Evolutionary conservation across 2,888 invertebrate genomes (phyloP).

Genomic region (Neocrepidodera transversa): DNA sequence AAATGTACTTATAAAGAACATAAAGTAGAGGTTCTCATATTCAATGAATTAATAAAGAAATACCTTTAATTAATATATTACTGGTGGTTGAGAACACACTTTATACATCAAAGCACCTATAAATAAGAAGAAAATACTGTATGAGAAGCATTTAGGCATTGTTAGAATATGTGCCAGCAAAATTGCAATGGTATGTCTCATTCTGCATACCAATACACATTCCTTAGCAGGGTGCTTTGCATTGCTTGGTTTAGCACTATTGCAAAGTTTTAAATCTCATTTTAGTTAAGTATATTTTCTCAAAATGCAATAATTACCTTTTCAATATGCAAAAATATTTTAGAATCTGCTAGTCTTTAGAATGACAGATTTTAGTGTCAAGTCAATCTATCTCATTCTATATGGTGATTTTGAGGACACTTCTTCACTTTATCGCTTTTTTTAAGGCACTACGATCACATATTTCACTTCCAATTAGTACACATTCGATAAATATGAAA

Average conservation of each 20-base stretch:
- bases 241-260: slow-evolving; percentile 27
- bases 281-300: slow-evolving; percentile 8
- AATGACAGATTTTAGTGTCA: slow-evolving; percentile 58
- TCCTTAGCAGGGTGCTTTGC: slow-evolving; percentile 50
- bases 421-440: slow-evolving; percentile 43
- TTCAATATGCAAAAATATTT: slow-evolving; percentile 50
- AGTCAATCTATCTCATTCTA: slow-evolving; percentile 58
- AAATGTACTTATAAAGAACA: no score
- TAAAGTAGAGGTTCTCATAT: no score
- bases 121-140: no score
- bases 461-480: slow-evolving; percentile 30
- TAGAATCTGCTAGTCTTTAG: slow-evolving; percentile 49
- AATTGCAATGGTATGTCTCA: slow-evolving; percentile 57
- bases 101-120: no score
- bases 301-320: slow-evolving; percentile 51
- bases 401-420: slow-evolving; percentile 57
- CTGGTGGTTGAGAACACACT: no score
- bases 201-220: slow-evolving; percentile 56
- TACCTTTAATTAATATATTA: no score
- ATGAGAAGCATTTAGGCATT: slow-evolving; percentile 8
- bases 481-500: slow-evolving; percentile 11
- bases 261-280: background rate
- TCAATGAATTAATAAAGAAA: no score
- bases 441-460: slow-evolving; percentile 25
- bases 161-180: slow-evolving; percentile 57